Percentiles rank a stretch among this genome's conserved stretches.
Evolutionary conservation across 2,113 vertebrate species (phyloP).

Genomic region (Nycticorax nycticorax): DNA sequence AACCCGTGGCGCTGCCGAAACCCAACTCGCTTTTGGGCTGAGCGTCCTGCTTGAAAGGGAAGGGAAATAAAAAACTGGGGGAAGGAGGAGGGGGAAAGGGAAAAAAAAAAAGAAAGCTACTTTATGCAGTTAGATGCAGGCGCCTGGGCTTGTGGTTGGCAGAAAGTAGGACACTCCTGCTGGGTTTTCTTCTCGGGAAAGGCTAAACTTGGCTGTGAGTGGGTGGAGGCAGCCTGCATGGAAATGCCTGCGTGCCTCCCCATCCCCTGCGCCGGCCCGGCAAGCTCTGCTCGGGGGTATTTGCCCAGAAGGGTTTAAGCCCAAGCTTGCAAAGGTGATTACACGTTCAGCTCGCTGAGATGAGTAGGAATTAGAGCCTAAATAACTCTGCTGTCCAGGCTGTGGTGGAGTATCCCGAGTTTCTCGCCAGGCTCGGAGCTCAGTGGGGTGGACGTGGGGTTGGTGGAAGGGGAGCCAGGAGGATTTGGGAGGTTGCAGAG

Average conservation of each 20-base stretch:
- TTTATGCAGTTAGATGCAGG: not conserved
- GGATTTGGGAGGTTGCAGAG: not conserved
- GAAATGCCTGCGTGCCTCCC: not conserved
- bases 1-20: not conserved
- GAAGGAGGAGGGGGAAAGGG: not conserved
- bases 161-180: constrained; percentile 58
- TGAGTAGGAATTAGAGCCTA: not conserved
- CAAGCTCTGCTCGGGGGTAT: not conserved
- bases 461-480: not conserved
- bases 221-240: not conserved
- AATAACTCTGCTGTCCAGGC: not conserved
- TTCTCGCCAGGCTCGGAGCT: not conserved
- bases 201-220: constrained; percentile 48
- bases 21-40: not conserved
- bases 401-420: not conserved
- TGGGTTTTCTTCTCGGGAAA: constrained; percentile 13
- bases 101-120: not conserved
- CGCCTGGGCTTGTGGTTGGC: not conserved
- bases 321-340: not conserved
- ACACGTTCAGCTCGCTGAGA: not conserved
- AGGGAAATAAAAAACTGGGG: not conserved
- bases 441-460: fast-evolving
- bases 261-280: not conserved
- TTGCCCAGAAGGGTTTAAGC: not conserved
- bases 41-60: not conserved